phyloP scores from a whole-genome alignment of 2,888 invertebrate species.

The Tyria jacobaeae region DNA sequence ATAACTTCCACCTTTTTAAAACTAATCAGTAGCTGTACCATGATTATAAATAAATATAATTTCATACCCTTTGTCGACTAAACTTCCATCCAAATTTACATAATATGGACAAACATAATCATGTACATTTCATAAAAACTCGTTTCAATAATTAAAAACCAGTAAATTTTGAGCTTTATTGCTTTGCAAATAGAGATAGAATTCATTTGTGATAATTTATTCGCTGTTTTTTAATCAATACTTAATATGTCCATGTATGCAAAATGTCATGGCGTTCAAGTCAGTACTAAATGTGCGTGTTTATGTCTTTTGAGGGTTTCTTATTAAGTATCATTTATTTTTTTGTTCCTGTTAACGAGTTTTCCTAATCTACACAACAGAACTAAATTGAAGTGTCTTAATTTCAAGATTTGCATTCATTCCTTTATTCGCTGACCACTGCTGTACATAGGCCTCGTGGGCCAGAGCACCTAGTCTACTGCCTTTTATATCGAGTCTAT shows the following conservation, averaged over 20 bases:
- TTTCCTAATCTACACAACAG: too few relatives aligned
- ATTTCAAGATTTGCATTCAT: too few relatives aligned
- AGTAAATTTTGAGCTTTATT: slow-evolving; percentile 28
- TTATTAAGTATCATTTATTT: slow-evolving; percentile 26
- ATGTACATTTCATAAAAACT: slow-evolving; percentile 34
- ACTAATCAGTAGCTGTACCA: background rate
- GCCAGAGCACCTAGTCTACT: too few relatives aligned
- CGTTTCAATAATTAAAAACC: slow-evolving; percentile 19
- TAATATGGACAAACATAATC: slow-evolving; percentile 10
- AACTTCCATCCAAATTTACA: slow-evolving; percentile 11
- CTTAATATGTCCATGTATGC: slow-evolving; percentile 40
- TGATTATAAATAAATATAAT: slow-evolving; percentile 5
- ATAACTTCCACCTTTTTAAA: background rate
- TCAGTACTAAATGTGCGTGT: slow-evolving; percentile 38
- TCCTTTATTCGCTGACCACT: too few relatives aligned
- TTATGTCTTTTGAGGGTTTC: slow-evolving; percentile 25
- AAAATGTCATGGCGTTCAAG: slow-evolving; percentile 48
- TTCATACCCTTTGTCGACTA: background rate
- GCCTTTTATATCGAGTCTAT: too few relatives aligned
- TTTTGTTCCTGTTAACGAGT: slow-evolving; percentile 3
- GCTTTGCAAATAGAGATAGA: slow-evolving; percentile 22
- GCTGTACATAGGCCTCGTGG: too few relatives aligned
- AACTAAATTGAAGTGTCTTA: too few relatives aligned
- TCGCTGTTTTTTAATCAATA: slow-evolving; percentile 38
- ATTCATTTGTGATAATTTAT: slow-evolving; percentile 22